These are phyloP conservation scores for Trissolcus basalis DNA, from an alignment of 1,140 invertebrate species.

Conservation along the genomic window DNA sequence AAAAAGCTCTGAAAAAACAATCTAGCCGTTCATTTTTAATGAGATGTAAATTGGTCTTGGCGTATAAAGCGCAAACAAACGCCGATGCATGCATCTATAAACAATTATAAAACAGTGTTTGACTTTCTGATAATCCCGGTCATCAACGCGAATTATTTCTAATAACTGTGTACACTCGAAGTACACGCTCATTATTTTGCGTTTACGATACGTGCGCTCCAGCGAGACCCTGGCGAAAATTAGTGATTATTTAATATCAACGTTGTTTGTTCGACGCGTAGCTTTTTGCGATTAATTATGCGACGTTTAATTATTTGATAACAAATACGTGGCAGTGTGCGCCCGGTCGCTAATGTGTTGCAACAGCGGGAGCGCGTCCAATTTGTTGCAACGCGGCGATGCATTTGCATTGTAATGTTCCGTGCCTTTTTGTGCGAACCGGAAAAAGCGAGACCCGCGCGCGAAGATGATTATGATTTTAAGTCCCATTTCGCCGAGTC, in stretches of 20 bases:
- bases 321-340: constrained; percentile 11
- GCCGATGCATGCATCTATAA: constrained; percentile 13
- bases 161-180: constrained; percentile 32
- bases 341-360: neutral
- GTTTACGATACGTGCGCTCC: constrained; percentile 6
- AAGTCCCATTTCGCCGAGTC: constrained; percentile 29
- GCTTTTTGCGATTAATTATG: constrained; percentile 21
- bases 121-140: constrained; percentile 16
- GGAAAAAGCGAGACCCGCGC: constrained; percentile 13
- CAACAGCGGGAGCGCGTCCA: no score
- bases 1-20: neutral
- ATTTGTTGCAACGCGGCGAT: constrained; percentile 1
- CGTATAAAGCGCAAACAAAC: constrained; percentile 17
- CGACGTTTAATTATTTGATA: constrained; percentile 18
- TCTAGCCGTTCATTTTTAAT: constrained; percentile 7
- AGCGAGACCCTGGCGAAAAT: constrained; percentile 18
- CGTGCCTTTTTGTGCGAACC: neutral
- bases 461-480: constrained; percentile 37
- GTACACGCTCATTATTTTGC: constrained; percentile 36
- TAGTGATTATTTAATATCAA: constrained; percentile 34
- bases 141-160: constrained; percentile 34
- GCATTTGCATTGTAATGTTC: neutral
- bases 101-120: constrained; percentile 21
- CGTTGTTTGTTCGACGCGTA: constrained; percentile 11
- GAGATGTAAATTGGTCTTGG: constrained; percentile 14